phyloP scores from a whole-genome alignment of 2,113 vertebrate genomes.

The Chiloscyllium plagiosum region DNA sequence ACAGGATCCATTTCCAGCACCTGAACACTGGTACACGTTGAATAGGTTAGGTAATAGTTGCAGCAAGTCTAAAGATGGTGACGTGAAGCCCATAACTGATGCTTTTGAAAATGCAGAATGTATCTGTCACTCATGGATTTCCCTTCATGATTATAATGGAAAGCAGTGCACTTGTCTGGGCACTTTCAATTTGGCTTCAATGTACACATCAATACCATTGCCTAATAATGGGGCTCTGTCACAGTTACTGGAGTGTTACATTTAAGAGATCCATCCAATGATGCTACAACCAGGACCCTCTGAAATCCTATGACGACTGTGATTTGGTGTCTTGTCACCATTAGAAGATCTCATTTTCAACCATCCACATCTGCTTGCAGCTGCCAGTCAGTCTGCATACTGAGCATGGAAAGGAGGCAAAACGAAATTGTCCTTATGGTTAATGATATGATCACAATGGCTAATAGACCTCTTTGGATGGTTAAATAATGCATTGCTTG shows the following conservation, averaged over 20 bases:
- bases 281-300: not conserved
- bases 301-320: not conserved
- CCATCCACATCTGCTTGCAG: not conserved
- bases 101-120: not conserved
- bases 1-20: not conserved
- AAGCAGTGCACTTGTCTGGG: not conserved
- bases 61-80: not conserved
- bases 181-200: not conserved
- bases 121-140: not conserved
- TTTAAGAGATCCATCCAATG: not conserved
- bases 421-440: not conserved
- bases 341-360: not conserved
- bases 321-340: not conserved
- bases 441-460: not conserved
- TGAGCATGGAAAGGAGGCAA: not conserved
- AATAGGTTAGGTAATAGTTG: not conserved
- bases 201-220: not conserved
- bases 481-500: not conserved
- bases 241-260: not conserved
- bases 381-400: not conserved
- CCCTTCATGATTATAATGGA: not conserved
- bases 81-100: not conserved
- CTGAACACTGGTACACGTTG: not conserved
- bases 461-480: not conserved
- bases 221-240: not conserved